These are phyloP conservation scores for Agriopis aurantiaria DNA, from an alignment of 2,888 invertebrate species.

Conservation along the genomic window DNA sequence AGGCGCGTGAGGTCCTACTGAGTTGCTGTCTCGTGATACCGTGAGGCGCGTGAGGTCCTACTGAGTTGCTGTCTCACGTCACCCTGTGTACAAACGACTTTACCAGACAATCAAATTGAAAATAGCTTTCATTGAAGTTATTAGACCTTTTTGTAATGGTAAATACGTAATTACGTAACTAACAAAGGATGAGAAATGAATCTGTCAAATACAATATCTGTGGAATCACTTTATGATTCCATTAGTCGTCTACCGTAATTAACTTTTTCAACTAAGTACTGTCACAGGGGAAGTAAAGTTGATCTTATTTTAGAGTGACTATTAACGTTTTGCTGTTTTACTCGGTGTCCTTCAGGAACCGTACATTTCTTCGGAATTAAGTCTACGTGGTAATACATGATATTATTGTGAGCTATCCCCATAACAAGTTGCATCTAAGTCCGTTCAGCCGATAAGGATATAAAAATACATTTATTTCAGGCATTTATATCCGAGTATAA, in stretches of 20 bases:
- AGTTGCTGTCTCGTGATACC: too few species aligned
- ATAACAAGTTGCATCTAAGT: too few species aligned
- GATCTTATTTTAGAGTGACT: not conserved
- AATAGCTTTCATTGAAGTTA: constrained; percentile 13
- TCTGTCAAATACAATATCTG: constrained; percentile 26
- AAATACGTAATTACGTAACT: constrained; percentile 19
- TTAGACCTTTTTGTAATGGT: constrained; percentile 14
- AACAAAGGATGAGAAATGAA: constrained; percentile 34
- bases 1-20: too few species aligned
- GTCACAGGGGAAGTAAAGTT: not conserved
- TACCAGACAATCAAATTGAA: constrained; percentile 1
- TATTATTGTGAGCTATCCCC: too few species aligned
- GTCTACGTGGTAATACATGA: too few species aligned
- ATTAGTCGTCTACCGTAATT: constrained; percentile 15
- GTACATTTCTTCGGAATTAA: too few species aligned
- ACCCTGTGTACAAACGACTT: not conserved
- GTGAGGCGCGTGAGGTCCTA: too few species aligned
- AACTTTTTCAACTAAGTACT: constrained; percentile 7
- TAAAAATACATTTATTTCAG: too few species aligned
- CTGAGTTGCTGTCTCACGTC: not conserved
- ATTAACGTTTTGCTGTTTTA: too few species aligned
- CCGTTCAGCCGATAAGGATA: too few species aligned
- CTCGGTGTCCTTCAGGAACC: too few species aligned
- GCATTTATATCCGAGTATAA: not conserved
- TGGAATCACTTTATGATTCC: not conserved